Conservation (phyloP, 2,797 vertebrate genomes). For the Etheostoma nigrum region DNA sequence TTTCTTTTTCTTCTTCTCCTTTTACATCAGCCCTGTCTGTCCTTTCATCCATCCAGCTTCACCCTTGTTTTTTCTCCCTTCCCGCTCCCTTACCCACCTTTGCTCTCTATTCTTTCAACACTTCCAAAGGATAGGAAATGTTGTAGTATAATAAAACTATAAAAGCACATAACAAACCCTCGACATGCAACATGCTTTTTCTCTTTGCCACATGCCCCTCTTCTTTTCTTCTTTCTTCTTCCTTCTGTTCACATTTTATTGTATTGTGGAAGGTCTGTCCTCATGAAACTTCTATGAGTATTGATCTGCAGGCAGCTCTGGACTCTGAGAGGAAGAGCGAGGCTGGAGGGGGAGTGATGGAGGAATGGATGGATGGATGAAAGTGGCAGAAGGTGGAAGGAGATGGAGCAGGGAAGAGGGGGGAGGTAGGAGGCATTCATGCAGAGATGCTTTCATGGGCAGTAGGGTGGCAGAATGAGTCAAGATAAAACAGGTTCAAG, state of each 20-base stretch:
- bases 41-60: constrained; percentile 43
- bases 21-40: constrained; percentile 52
- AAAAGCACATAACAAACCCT: constrained; percentile 24
- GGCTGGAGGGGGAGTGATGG: constrained; percentile 56
- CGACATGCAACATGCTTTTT: neutral
- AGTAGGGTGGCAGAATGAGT: constrained; percentile 46
- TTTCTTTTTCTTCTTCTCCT: constrained; percentile 21
- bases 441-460: constrained; percentile 58
- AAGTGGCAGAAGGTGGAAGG: constrained; percentile 71
- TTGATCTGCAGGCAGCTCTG: constrained; percentile 81
- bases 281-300: constrained; percentile 92
- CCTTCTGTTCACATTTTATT: constrained; percentile 76
- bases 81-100: neutral
- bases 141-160: neutral
- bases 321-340: constrained; percentile 59
- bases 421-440: constrained; percentile 37
- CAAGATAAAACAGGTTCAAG: constrained; percentile 48
- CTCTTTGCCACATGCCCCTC: constrained; percentile 2
- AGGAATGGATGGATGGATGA: constrained; percentile 57
- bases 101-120: constrained; percentile 36
- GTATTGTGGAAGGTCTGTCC: constrained; percentile 81
- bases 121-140: constrained; percentile 26
- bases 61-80: constrained; percentile 1
- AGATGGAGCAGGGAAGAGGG: constrained; percentile 22
- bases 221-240: constrained; percentile 22